Evolutionary conservation across 2,888 invertebrate species (phyloP), one percentile per base, ranked within the genome.

Genomic region (Disparrhopalites patrizii): DNA sequence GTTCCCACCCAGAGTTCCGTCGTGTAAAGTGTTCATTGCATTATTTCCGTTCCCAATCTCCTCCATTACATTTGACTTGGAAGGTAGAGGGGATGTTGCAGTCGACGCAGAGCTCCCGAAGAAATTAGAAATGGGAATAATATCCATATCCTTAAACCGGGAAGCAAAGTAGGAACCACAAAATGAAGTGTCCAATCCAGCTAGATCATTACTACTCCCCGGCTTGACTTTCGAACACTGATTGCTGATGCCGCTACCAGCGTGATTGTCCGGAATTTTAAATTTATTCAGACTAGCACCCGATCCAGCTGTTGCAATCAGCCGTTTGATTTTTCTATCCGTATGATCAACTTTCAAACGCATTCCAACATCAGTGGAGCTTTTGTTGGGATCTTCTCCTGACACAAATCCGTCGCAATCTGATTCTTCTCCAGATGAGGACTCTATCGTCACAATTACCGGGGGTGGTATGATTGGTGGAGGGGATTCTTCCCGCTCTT

Each of bases 391-490:
- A 47, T 47, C 47, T 23, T 47, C 47, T 47, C 25, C 47, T 20
- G 47, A 47, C 20, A 23, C 47, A 15, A 51, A 33, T 25, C 52
- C 27, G 28, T 62, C 66, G 31, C 43, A 52, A 1, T 63, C 63
- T 13, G 50, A 50, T 1, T 28, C 27, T 10, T 47, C 56, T 4
- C 40, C 25, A 28, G 56, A 56, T 23, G 23, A 43, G 15, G 56
- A 55, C 5, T 63, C 54, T 23, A 63, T 28, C 7, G 47, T 47
- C 8, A 56, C 33, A 43, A 63, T 20, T 25, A 56, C 56, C 15
- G 63, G 31, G n/a, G 63, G 18, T 40, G 27, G 58, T 43, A n/a
- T 33, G 51, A 30, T 38, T 18, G 43, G 10, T 50, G 51, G 51
- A 52, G 36, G 5, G 31, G 23, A 55, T 20, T 5, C 38, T 58